Conservation (phyloP, 2,888 invertebrate species). For the Orgyia antiqua region DNA sequence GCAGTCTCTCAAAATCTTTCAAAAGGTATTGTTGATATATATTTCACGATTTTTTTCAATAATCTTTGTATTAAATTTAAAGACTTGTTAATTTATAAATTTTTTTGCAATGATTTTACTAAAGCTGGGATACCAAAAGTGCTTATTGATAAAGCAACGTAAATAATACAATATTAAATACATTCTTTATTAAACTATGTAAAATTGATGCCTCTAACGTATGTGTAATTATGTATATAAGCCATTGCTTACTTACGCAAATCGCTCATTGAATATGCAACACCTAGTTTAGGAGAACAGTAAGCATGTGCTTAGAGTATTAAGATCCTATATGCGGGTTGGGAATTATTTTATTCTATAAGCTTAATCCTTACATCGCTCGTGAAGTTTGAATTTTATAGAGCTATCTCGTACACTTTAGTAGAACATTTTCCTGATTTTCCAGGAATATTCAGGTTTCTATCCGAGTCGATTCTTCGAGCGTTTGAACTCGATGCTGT, state of each 20-base stretch:
- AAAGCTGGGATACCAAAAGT: no score
- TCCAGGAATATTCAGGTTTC: not conserved
- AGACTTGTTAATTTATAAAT: no score
- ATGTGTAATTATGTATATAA: constrained; percentile 60
- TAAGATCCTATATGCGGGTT: constrained; percentile 58
- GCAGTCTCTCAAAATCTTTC: no score
- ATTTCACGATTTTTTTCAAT: no score
- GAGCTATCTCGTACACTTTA: no score
- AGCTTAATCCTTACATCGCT: constrained; percentile 28
- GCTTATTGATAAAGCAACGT: no score
- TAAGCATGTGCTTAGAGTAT: constrained; percentile 73
- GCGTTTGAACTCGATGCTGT: constrained; percentile 1
- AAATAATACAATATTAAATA: no score
- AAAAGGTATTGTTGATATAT: no score
- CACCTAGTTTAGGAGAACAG: constrained; percentile 70
- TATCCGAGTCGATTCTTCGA: not conserved
- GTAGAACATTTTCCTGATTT: no score
- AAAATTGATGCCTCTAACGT: constrained; percentile 29
- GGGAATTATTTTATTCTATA: constrained; percentile 39
- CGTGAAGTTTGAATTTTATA: constrained; percentile 9
- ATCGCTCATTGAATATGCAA: constrained; percentile 77
- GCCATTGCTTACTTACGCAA: constrained; percentile 75
- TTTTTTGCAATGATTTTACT: no score
- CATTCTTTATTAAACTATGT: constrained; percentile 26
- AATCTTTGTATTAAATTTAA: no score